phyloP scores from a whole-genome alignment of 2,888 invertebrate species.

The Mystacides longicornis region DNA sequence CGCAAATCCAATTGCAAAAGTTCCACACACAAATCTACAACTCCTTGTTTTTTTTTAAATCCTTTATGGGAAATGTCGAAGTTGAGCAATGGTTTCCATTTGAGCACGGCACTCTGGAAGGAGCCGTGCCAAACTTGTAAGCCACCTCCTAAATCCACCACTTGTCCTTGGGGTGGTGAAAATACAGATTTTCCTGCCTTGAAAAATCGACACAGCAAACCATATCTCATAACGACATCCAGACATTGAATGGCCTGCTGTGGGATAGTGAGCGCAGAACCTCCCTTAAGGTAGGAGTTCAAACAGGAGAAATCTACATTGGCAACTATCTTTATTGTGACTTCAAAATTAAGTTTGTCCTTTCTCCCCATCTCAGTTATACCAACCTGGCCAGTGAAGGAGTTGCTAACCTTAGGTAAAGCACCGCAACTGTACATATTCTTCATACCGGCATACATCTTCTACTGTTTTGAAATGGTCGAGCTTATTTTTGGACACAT shows the following conservation, averaged over 20 bases:
- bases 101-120: conserved; percentile 86
- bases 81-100: conserved; percentile 82
- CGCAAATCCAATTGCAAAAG: conserved; percentile 31
- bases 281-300: conserved; percentile 38
- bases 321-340: not conserved
- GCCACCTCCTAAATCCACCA: conserved; percentile 64
- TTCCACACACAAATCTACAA: conserved; percentile 41
- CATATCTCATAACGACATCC: conserved; percentile 70
- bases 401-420: conserved; percentile 30
- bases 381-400: not conserved
- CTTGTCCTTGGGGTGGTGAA: conserved; percentile 41
- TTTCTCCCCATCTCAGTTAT: not conserved
- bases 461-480: too few relatives aligned
- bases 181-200: conserved; percentile 75
- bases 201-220: conserved; percentile 22
- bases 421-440: conserved; percentile 52
- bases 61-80: conserved; percentile 85
- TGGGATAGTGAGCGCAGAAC: conserved; percentile 41
- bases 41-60: conserved; percentile 52
- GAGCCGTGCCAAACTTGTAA: conserved; percentile 89
- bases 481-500: too few relatives aligned
- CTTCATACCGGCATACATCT: conserved; percentile 67
- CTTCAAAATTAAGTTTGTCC: not conserved
- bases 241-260: conserved; percentile 67
- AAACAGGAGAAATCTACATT: not conserved